Evolutionary conservation across 35 echinoderm and acorn worm genomes (phyloP).

Genomic region (Lytechinus pictus): DNA sequence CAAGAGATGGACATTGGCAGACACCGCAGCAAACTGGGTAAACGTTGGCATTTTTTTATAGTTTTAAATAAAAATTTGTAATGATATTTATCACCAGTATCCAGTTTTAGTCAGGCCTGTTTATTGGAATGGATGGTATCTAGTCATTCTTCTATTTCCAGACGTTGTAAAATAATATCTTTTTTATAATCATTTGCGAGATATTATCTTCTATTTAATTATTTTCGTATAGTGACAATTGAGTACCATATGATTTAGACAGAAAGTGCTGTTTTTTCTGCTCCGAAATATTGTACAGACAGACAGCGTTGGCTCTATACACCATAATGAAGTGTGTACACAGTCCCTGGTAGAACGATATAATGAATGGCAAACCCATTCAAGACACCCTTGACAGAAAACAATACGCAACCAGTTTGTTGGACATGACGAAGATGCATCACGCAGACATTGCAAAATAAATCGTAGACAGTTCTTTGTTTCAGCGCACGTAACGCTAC

Average conservation of each 20-base stretch:
- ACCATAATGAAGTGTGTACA: background rate
- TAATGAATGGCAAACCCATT: background rate
- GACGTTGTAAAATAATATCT: too few species aligned
- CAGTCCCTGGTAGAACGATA: background rate
- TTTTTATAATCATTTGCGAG: too few species aligned
- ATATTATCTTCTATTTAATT: too few species aligned
- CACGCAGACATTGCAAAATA: slow-evolving; percentile 10
- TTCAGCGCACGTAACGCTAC: background rate
- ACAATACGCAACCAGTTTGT: slow-evolving; percentile 11
- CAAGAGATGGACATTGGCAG: too few species aligned
- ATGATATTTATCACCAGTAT: too few species aligned
- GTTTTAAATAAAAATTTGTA: too few species aligned
- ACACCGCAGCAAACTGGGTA: too few species aligned
- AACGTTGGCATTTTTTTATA: too few species aligned
- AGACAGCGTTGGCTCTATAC: background rate
- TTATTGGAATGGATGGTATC: too few species aligned
- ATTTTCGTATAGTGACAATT: too few species aligned
- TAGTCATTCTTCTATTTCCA: too few species aligned
- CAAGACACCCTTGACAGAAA: background rate
- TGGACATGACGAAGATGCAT: background rate
- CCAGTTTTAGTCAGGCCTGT: too few species aligned
- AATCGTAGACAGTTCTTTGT: background rate
- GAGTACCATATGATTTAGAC: background rate
- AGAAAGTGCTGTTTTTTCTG: background rate
- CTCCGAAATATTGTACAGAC: background rate